Conservation (phyloP, 2,797 vertebrate species). For the Manis javanica region DNA sequence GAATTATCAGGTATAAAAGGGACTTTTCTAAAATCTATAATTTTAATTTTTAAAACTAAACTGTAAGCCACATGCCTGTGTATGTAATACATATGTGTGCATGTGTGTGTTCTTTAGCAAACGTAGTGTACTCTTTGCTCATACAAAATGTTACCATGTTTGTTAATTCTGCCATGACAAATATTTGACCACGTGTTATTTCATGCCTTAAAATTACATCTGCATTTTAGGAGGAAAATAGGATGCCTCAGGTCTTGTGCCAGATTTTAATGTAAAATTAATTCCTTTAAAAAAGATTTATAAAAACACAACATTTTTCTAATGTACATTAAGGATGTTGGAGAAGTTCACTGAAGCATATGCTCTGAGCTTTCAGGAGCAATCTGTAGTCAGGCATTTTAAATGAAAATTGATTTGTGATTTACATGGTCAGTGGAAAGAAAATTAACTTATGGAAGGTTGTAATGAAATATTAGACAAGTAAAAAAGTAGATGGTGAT, state of each 20-base stretch:
- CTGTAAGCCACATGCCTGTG: not conserved
- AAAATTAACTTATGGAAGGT: slow-evolving; percentile 99
- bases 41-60: slow-evolving; percentile 47
- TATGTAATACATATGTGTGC: not conserved
- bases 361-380: slow-evolving; percentile 94
- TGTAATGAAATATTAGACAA: slow-evolving; percentile 99
- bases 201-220: slow-evolving; percentile 72
- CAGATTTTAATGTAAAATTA: slow-evolving; percentile 88
- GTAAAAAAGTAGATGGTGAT: slow-evolving; percentile 97
- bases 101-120: slow-evolving; percentile 58
- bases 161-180: slow-evolving; percentile 63
- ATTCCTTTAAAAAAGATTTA: slow-evolving; percentile 84
- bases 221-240: slow-evolving; percentile 58
- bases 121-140: slow-evolving; percentile 55
- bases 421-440: slow-evolving; percentile 99
- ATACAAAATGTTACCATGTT: slow-evolving; percentile 56
- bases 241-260: slow-evolving; percentile 71
- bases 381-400: slow-evolving; percentile 97
- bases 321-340: slow-evolving; percentile 92
- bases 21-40: not conserved
- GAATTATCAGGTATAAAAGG: slow-evolving; percentile 10
- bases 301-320: slow-evolving; percentile 90
- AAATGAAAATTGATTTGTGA: slow-evolving; percentile 99
- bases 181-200: slow-evolving; percentile 58
- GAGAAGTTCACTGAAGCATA: slow-evolving; percentile 90